These are phyloP conservation scores for Drosophila sproati DNA, from an alignment of 1,140 invertebrate species.

Conservation along the genomic window DNA sequence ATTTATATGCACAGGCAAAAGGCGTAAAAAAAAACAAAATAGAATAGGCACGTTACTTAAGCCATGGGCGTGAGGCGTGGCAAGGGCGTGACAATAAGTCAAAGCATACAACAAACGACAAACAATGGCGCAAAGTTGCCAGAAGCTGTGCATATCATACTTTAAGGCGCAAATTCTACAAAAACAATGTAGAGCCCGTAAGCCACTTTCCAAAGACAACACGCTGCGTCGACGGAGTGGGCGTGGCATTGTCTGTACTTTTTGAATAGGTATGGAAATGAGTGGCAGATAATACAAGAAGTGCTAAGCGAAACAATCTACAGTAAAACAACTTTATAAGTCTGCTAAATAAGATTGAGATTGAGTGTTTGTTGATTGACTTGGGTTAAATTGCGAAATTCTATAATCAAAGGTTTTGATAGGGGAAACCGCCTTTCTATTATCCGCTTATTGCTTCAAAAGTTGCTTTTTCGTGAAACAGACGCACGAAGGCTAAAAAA, in stretches of 20 bases:
- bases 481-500: neutral
- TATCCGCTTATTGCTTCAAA: neutral
- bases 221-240: slow-evolving; percentile 6
- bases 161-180: slow-evolving; percentile 35
- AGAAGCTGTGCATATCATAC: slow-evolving; percentile 19
- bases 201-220: slow-evolving; percentile 26
- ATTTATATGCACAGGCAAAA: slow-evolving; percentile 33
- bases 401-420: neutral
- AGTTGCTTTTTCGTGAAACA: neutral
- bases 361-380: slow-evolving; percentile 29
- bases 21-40: slow-evolving; percentile 26
- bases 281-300: slow-evolving; percentile 9
- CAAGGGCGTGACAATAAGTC: slow-evolving; percentile 28
- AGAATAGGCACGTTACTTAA: slow-evolving; percentile 45
- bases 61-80: neutral
- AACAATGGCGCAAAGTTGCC: slow-evolving; percentile 35
- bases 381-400: slow-evolving; percentile 2
- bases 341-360: slow-evolving; percentile 32
- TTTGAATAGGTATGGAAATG: slow-evolving; percentile 24
- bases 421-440: neutral
- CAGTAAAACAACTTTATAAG: slow-evolving; percentile 15
- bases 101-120: slow-evolving; percentile 14
- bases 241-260: slow-evolving; percentile 10
- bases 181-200: slow-evolving; percentile 38
- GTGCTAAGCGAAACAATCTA: slow-evolving; percentile 29